These are phyloP conservation scores for Halichoeres trimaculatus DNA, from an alignment of 2,113 vertebrate genomes.

Conservation along the genomic window DNA sequence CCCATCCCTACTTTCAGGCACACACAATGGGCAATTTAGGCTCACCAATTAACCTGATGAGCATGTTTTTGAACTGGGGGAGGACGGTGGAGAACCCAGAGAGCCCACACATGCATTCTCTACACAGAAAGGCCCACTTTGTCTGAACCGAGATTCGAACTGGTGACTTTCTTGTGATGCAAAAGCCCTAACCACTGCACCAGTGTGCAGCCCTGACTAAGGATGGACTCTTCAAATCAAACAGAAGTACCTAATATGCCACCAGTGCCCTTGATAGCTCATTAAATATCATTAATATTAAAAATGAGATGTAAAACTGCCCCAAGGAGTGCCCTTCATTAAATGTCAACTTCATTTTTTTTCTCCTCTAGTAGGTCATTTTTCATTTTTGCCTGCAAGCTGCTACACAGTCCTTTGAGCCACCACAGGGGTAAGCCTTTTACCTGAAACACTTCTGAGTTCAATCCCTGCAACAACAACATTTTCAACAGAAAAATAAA, in stretches of 20 bases:
- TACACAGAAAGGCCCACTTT: too few relatives aligned
- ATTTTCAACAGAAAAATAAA: neutral
- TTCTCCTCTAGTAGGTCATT: constrained; percentile 11
- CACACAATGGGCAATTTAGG: too few relatives aligned
- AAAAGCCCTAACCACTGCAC: too few relatives aligned
- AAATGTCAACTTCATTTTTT: constrained; percentile 44
- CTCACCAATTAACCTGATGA: too few relatives aligned
- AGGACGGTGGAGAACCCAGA: too few relatives aligned
- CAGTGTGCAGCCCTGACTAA: too few relatives aligned
- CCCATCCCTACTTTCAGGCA: too few relatives aligned
- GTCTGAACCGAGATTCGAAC: too few relatives aligned
- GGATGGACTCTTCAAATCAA: constrained; percentile 2
- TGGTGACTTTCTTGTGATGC: too few relatives aligned
- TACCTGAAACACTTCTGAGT: neutral
- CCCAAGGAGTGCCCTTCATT: constrained; percentile 31
- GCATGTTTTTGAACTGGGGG: too few relatives aligned
- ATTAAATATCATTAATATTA: constrained; percentile 36
- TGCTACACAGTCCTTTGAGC: constrained; percentile 3
- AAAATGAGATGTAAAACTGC: constrained; percentile 15
- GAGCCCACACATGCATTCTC: too few relatives aligned
- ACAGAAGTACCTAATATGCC: constrained; percentile 5
- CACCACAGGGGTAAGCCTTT: neutral
- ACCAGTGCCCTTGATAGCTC: constrained; percentile 18
- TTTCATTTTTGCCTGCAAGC: constrained; percentile 20
- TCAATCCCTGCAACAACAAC: constrained; percentile 1